Percentiles rank a stretch among this genome's conserved stretches.
Evolutionary conservation across 2,888 invertebrate species (phyloP).

Genomic region (Boloria selene): DNA sequence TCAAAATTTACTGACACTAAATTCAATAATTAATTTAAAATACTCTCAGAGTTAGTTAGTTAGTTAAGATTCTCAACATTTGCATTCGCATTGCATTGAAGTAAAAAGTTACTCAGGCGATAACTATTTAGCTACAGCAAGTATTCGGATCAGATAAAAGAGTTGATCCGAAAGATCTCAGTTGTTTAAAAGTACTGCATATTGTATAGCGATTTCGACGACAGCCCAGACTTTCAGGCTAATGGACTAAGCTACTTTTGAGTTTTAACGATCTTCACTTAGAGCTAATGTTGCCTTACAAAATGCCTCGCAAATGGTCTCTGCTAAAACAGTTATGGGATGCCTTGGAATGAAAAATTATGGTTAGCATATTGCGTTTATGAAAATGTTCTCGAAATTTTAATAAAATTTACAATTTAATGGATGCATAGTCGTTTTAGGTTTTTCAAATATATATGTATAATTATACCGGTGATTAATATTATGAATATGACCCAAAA

Average conservation of each 20-base stretch:
- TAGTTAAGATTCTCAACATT: too few species aligned
- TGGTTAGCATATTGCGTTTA: slow-evolving; percentile 21
- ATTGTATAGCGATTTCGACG: slow-evolving; percentile 51
- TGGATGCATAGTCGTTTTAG: not conserved
- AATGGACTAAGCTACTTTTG: slow-evolving; percentile 74
- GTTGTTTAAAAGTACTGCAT: slow-evolving; percentile 34
- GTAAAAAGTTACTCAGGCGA: too few species aligned
- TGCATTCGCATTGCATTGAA: too few species aligned
- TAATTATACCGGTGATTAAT: too few species aligned
- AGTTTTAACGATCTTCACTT: slow-evolving; percentile 75
- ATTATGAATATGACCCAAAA: too few species aligned
- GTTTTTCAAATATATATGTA: too few species aligned
- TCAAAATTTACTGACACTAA: too few species aligned
- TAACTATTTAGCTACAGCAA: too few species aligned
- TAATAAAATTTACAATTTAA: not conserved
- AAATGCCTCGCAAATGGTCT: slow-evolving; percentile 60
- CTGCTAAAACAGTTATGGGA: slow-evolving; percentile 38
- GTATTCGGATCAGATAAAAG: slow-evolving; percentile 9
- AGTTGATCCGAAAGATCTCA: slow-evolving; percentile 12
- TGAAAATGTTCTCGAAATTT: slow-evolving; percentile 5
- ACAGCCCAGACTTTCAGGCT: slow-evolving; percentile 51
- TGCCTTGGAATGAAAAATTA: slow-evolving; percentile 37
- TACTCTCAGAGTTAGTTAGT: too few species aligned
- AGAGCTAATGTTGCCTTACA: slow-evolving; percentile 67
- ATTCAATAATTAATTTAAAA: too few species aligned